Evolutionary conservation across 2,888 invertebrate species (phyloP).

Genomic region (Cephus spinipes): DNA sequence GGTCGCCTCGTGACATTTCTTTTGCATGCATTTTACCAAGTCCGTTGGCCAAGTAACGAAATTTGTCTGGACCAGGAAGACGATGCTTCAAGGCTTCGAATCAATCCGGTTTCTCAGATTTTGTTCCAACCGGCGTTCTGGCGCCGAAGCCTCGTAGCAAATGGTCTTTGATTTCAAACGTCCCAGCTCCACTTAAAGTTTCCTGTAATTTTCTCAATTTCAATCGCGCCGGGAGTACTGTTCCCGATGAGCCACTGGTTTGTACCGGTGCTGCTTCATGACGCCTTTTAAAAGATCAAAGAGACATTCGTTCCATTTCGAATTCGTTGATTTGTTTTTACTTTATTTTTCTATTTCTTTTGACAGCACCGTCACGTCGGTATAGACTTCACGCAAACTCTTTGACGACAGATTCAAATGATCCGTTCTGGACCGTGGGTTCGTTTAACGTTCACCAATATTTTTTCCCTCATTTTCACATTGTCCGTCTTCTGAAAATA

Average conservation of each 20-base stretch:
- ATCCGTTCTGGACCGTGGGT: neutral
- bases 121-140: neutral
- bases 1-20: neutral
- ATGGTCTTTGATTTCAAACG: neutral
- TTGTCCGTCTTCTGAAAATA: neutral
- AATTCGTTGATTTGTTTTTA: neutral
- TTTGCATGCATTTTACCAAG: neutral
- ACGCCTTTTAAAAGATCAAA: neutral
- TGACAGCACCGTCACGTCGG: neutral
- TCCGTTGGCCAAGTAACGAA: neutral
- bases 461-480: neutral
- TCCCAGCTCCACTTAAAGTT: neutral
- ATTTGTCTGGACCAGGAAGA: neutral
- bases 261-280: neutral
- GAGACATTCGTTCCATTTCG: neutral
- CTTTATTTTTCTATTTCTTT: conserved; percentile 7
- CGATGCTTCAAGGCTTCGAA: neutral
- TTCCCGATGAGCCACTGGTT: neutral
- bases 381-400: neutral
- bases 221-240: neutral
- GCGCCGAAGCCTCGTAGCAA: neutral
- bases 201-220: neutral
- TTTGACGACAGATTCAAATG: neutral
- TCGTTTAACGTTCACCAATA: neutral
- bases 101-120: neutral